Evolutionary conservation across 2,888 invertebrate species (phyloP), one percentile per base, ranked within the genome.

Genomic region (Ophonus ardosiacus): DNA sequence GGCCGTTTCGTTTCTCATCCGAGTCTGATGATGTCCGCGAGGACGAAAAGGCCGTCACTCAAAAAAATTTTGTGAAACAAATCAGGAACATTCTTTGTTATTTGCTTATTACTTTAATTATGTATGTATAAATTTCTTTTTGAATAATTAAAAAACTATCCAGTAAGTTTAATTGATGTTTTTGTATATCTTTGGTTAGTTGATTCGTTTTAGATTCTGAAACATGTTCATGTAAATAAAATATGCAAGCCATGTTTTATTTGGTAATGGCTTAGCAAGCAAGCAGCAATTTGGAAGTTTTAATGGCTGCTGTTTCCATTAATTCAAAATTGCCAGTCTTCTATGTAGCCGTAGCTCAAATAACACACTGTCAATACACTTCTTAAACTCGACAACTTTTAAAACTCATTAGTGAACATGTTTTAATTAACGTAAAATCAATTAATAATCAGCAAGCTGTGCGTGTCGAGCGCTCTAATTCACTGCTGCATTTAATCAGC

Each of bases 351-450:
- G 68, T 68, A 68, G 68, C 38, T 76, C 51, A 78, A 78, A 78
- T 78, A 78, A 78, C 78, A 59, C 56, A 57, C 21, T 78, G 78
- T 78, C 78, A 78, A 78, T 78, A 78, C 17, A 57, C 31, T 31
- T 38, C 78, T 78, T 31, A 78, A 59, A 57, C 31, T 78, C 59
- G 56, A 57, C 57, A 78, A 78, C 57, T 78, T 78, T 78, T 78
- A 81, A 81, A 68, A 65, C 43, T 81, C 68, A 81, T 81, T 68
- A 81, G 71, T 65, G 68, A 81, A 43, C 81, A 81, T 68, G 68
- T 81, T 81, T 81, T 81, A 81, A 81, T 81, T 81, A 81, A 81
- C 51, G 68, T 68, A 68, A 56, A 81, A 81, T 81, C 68, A 81
- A 81, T 81, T 68, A 81, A 56, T 81, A 81, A 81, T 81, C 68